These are phyloP conservation scores for Nomada lathburiana DNA, from an alignment of 2,888 invertebrate genomes.

Conservation along the genomic window DNA sequence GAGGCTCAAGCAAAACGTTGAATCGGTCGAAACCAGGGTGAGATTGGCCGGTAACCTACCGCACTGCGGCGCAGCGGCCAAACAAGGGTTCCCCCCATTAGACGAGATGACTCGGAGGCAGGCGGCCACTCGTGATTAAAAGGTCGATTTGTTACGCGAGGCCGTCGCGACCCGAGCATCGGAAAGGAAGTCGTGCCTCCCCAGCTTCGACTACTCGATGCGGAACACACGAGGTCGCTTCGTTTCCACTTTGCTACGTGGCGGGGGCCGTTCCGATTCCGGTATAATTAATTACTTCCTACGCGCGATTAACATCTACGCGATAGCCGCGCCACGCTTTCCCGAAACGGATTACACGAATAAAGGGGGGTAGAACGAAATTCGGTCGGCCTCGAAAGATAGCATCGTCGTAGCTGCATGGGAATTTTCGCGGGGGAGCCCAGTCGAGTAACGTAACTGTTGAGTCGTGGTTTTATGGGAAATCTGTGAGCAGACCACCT, in stretches of 20 bases:
- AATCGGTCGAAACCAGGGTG: constrained; percentile 56
- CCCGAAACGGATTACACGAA: too few relatives aligned
- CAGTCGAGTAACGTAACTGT: constrained; percentile 61
- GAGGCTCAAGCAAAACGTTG: constrained; percentile 76
- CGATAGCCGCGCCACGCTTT: constrained; percentile 1
- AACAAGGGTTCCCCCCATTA: constrained; percentile 80
- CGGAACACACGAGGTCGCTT: constrained; percentile 36
- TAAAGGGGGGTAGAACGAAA: not conserved
- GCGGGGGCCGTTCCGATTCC: constrained; percentile 16
- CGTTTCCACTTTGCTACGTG: constrained; percentile 29
- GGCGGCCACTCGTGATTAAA: constrained; percentile 82
- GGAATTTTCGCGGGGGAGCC: constrained; percentile 75
- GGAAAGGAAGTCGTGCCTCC: constrained; percentile 36
- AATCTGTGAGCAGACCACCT: constrained; percentile 74
- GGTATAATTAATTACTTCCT: constrained; percentile 28
- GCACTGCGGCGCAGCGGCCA: constrained; percentile 72
- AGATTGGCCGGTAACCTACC: constrained; percentile 77
- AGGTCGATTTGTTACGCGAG: constrained; percentile 81
- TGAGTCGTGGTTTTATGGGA: constrained; percentile 70
- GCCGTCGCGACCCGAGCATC: constrained; percentile 42
- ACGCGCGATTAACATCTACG: constrained; percentile 29
- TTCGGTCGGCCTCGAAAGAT: not conserved
- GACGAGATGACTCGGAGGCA: constrained; percentile 76
- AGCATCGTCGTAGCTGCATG: constrained; percentile 60
- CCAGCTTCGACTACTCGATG: constrained; percentile 20